Percentiles rank a stretch among this genome's conserved stretches.
These are phyloP conservation scores for Leuctra nigra DNA, from an alignment of 2,888 invertebrate species.

Conservation along the genomic window DNA sequence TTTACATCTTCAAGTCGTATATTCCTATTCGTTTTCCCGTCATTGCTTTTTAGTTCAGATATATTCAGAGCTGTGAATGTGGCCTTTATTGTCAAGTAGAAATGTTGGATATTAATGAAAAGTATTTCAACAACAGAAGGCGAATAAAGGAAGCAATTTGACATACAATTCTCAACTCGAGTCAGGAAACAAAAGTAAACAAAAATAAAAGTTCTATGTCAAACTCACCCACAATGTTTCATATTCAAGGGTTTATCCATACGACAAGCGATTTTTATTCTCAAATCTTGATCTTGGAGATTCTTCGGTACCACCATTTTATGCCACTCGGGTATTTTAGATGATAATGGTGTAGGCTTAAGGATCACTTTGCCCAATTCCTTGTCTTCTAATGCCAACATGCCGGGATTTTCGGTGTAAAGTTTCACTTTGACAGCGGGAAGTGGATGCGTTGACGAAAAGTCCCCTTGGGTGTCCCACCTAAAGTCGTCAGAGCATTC, in stretches of 20 bases:
- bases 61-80: no score
- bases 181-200: no score
- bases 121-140: no score
- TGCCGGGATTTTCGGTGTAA: slow-evolving; percentile 95
- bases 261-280: slow-evolving; percentile 94
- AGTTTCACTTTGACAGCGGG: slow-evolving; percentile 97
- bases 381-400: slow-evolving; percentile 97
- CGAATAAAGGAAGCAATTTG: no score
- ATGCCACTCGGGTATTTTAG: slow-evolving; percentile 97
- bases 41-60: no score
- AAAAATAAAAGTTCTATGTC: no score
- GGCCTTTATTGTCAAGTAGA: no score
- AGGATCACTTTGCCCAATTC: slow-evolving; percentile 91
- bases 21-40: no score
- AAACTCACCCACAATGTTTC: slow-evolving; percentile 92
- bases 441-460: slow-evolving; percentile 94
- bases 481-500: slow-evolving; percentile 50
- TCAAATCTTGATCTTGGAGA: slow-evolving; percentile 88
- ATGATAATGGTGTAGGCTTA: slow-evolving; percentile 79
- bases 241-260: slow-evolving; percentile 99
- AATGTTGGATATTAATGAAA: no score
- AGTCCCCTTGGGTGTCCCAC: slow-evolving; percentile 99
- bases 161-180: no score
- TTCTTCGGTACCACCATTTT: slow-evolving; percentile 95
- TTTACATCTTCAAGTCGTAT: no score